Base-by-base conservation (phyloP, 2,888 invertebrate species). In the Caenorhabditis virilis region DNA sequence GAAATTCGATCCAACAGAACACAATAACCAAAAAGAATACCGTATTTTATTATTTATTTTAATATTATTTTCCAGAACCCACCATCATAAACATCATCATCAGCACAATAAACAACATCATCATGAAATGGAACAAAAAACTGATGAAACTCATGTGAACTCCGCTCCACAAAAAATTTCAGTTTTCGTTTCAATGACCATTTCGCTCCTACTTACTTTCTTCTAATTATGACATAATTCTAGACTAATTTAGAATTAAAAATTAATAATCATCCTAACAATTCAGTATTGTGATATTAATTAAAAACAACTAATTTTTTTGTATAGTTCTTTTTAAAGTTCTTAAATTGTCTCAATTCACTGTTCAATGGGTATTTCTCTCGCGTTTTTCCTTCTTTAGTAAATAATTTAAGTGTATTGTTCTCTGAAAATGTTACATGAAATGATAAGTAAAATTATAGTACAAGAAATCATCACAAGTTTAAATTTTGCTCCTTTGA, bases 281-380 rank as follows among this genome's bases (percentile, higher is more conserved):
- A n/a, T n/a, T n/a, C n/a, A n/a, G n/a, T n/a, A n/a, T n/a, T n/a
- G n/a, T n/a, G n/a, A n/a, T 23, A 18, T 27, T 18, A 15, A 45
- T 23, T 26, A 22, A 25, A 11, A 23, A 30, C 6, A 30, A 30
- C 30, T 30, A 9, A 30, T 9, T 13, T 30, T 9, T 30, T 30
- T 30, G 6, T 41, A 25, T 26, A 7, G 23, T 43, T 51, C 46
- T 25, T 45, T 49, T 49, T 36, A 9, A 47, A 42, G 27, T 22
- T 22, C 20, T 27, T 38, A 50, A 16, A 18, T 41, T 51, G 27
- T 54, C 60, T 54, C 43, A 60, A 53, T 60, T 60, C 60, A 54
- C 54, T 60, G 53, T 49, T 53, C 53, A 48, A 52, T 49, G 59
- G 59, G 59, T 60, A 60, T 27, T 48, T 52, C 43, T 52, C 53